Evolutionary conservation across 2,888 invertebrate genomes (phyloP).

Genomic region (Sussaba pulchella): DNA sequence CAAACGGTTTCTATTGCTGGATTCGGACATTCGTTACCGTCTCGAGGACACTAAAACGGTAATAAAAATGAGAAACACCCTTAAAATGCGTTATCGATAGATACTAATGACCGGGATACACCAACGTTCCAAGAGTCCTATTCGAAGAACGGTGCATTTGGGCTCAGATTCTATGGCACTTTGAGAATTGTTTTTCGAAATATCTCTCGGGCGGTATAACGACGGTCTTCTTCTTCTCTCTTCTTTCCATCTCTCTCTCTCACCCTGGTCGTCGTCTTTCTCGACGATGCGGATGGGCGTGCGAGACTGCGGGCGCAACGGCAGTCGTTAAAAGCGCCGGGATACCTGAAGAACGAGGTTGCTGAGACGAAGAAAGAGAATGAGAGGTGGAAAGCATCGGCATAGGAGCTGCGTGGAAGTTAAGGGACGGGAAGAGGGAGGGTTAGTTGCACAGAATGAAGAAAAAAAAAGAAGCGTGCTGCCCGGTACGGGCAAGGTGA

Average conservation of each 20-base stretch:
- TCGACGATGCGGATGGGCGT: conserved; percentile 59
- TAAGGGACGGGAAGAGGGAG: not conserved
- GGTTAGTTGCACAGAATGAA: not conserved
- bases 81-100: too few relatives aligned
- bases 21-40: too few relatives aligned
- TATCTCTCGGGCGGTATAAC: conserved; percentile 17
- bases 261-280: conserved; percentile 18
- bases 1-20: too few relatives aligned
- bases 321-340: conserved; percentile 77
- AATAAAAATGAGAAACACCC: too few relatives aligned
- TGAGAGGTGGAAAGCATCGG: conserved; percentile 10
- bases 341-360: conserved; percentile 80
- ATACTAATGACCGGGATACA: too few relatives aligned
- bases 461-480: conserved; percentile 49
- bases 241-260: conserved; percentile 12
- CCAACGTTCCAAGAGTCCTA: too few relatives aligned
- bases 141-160: not conserved
- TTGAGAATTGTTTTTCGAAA: conserved; percentile 7
- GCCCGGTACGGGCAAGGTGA: conserved; percentile 74
- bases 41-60: too few relatives aligned
- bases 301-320: conserved; percentile 58
- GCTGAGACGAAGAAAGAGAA: conserved; percentile 71
- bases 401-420: conserved; percentile 20
- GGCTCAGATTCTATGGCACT: not conserved
- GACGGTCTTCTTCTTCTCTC: conserved; percentile 9